Evolutionary conservation across 2,888 invertebrate species (phyloP).

Genomic region (Synanthedon andrenaeformis): DNA sequence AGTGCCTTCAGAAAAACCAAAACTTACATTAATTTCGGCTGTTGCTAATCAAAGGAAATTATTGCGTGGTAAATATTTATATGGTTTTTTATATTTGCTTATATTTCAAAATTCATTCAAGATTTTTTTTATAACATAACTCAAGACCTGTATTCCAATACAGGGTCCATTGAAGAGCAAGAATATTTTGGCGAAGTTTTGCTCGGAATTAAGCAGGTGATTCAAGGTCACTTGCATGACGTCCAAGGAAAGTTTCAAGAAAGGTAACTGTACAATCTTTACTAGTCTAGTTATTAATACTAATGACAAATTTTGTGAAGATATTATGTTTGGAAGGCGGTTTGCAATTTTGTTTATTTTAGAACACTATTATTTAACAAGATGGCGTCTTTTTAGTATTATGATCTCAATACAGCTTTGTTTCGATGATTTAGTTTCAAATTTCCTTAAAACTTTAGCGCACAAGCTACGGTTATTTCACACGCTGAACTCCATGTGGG

Average conservation of each 20-base stretch:
- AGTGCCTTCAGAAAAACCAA: constrained; percentile 68
- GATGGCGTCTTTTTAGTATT: no score
- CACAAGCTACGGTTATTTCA: no score
- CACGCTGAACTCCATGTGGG: no score
- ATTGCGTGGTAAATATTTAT: constrained; percentile 55
- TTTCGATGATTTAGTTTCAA: no score
- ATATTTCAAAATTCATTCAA: not conserved
- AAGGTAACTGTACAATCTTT: constrained; percentile 30
- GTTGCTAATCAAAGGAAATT: constrained; percentile 72
- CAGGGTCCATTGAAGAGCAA: constrained; percentile 78
- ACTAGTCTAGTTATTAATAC: no score
- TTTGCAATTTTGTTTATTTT: no score
- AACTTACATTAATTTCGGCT: constrained; percentile 66
- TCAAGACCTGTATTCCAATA: constrained; percentile 20
- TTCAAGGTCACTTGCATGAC: constrained; percentile 79
- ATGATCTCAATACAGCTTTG: no score
- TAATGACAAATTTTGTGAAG: no score
- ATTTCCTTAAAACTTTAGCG: no score
- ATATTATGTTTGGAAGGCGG: no score
- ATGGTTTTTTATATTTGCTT: not conserved
- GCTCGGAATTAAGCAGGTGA: constrained; percentile 83
- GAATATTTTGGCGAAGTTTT: constrained; percentile 86
- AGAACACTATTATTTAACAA: no score
- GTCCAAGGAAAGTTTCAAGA: constrained; percentile 79
- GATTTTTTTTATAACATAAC: constrained; percentile 2